Conservation (phyloP, 2,113 vertebrate species). For the Vidua macroura region DNA sequence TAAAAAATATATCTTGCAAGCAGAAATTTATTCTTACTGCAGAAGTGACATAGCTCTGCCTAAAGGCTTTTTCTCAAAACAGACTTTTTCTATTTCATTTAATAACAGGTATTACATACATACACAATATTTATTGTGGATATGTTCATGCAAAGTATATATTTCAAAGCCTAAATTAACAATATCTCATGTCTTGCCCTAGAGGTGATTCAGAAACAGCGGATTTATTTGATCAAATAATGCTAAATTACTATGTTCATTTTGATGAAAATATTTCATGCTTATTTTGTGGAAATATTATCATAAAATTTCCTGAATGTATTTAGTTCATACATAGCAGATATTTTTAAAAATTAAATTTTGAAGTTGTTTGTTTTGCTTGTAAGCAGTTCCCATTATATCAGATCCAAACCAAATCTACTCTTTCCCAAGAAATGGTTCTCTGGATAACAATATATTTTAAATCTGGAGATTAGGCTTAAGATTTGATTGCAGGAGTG, state of each 20-base stretch:
- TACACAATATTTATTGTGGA: not conserved
- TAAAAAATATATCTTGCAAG: not conserved
- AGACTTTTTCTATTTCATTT: not conserved
- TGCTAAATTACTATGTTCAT: not conserved
- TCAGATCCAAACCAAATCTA: slow-evolving; percentile 39
- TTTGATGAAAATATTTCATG: not conserved
- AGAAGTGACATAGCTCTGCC: not conserved
- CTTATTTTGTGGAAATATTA: not conserved
- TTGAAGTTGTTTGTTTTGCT: slow-evolving; percentile 1
- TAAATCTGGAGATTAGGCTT: slow-evolving; percentile 35
- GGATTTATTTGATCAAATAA: not conserved
- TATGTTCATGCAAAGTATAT: not conserved
- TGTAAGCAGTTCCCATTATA: slow-evolving; percentile 3
- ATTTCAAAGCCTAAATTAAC: not conserved
- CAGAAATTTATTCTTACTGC: not conserved
- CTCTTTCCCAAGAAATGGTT: slow-evolving; percentile 37
- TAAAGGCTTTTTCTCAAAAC: not conserved
- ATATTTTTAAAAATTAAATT: not conserved
- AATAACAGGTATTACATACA: not conserved
- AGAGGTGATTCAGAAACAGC: not conserved
- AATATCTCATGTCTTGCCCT: not conserved
- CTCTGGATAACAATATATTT: slow-evolving; percentile 55
- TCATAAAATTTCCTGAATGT: not conserved
- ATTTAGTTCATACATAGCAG: not conserved
- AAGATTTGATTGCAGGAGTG: not conserved